Evolutionary conservation across 2,888 invertebrate species (phyloP).

Genomic region (Thecophora atra): DNA sequence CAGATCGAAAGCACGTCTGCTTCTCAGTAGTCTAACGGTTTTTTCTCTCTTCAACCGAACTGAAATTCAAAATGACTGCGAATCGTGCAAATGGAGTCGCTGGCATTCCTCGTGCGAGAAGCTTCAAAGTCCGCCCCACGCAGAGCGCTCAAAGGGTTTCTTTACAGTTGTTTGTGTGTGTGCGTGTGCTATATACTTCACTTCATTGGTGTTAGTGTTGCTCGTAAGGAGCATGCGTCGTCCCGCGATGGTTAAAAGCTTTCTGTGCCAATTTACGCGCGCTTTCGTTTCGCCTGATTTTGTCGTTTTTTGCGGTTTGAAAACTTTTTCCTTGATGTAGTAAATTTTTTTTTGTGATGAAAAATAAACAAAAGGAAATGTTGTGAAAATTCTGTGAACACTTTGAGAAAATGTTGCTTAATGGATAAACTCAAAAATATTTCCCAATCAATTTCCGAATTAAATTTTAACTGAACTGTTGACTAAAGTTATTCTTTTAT

Average conservation of each 20-base stretch:
- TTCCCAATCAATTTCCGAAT: no score
- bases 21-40: not conserved
- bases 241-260: constrained; percentile 13
- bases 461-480: no score
- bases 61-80: constrained; percentile 29
- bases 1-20: no score
- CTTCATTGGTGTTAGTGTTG: constrained; percentile 31
- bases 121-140: constrained; percentile 40
- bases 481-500: not conserved
- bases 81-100: constrained; percentile 21
- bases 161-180: constrained; percentile 5
- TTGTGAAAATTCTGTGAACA: no score
- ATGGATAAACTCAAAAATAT: no score
- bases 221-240: constrained; percentile 36
- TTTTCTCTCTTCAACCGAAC: constrained; percentile 13
- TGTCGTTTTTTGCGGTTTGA: not conserved
- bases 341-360: not conserved
- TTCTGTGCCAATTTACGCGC: constrained; percentile 30
- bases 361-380: not conserved
- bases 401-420: no score
- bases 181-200: not conserved
- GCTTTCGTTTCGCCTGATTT: not conserved
- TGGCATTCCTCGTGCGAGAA: not conserved
- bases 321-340: no score
- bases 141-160: not conserved